Base-by-base conservation (phyloP, 2,888 invertebrate genomes). In the Latrodectus hesperus region DNA sequence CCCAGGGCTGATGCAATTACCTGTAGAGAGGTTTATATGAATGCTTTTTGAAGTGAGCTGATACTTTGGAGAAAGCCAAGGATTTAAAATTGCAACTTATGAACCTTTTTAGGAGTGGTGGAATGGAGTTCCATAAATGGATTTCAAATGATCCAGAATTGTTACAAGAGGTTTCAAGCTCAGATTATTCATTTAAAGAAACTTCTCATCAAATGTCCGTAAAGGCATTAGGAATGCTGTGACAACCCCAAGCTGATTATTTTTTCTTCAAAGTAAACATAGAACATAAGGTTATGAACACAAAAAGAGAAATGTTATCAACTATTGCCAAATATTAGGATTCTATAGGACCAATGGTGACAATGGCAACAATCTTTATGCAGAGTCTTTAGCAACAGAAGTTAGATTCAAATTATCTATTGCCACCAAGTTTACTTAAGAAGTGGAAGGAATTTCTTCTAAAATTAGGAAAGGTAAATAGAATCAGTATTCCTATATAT, bases 261-360 rank as follows among this genome's bases (percentile, higher is more conserved):
- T 55, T 79, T 38, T 38, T 8, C 11, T 79, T 17, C n/a, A 14
- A 22, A 38, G n/a, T 79, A 38, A 70, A 52, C 8, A 10, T 70
- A 11, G 10, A 60, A 9, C 26, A 5, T 9, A 26, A 71, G 17
- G 11, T 4, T 5, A 9, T 1, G 5, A 38, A 26, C 9, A 70
- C 79, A n/a, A 79, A 79, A 22, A 22, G 79, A 49, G 70, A 55
- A 17, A 49, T 79, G 14, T 22, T 78, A 14, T 68, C 68, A 68
- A 14, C 17, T 10, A 71, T 79, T 11, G 55, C 60, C 11, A 38
- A 60, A 12, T 22, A 49, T 1, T 71, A n/a, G n/a, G 71, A 71
- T 17, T 64, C 38, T 55, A 38, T 79, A 16, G 49, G 79, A 22
- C 71, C 38, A 8, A 2, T 79, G 5, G 38, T 71, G 11, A 49